Evolutionary conservation across 2,113 vertebrate genomes (phyloP).

Genomic region (Hydrolagus affinis): DNA sequence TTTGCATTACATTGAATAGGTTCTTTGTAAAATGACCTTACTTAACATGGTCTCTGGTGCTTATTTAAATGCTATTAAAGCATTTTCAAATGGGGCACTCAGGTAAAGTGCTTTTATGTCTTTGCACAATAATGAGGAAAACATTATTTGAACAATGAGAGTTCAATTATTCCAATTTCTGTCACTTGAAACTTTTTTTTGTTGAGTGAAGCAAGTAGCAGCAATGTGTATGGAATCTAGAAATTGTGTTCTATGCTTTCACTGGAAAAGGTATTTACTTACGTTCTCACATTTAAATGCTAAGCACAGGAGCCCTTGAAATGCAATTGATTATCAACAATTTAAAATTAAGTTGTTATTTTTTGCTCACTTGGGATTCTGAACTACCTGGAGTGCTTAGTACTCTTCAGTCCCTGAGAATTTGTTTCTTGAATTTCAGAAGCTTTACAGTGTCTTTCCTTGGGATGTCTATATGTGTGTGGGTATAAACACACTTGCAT

Average conservation of each 20-base stretch:
- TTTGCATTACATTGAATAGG: neutral
- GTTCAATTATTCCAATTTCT: constrained; percentile 23
- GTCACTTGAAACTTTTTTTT: neutral
- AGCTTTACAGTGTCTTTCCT: too few relatives aligned
- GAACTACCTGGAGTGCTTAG: too few relatives aligned
- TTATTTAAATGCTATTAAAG: neutral
- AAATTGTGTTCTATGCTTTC: neutral
- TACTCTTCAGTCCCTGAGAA: too few relatives aligned
- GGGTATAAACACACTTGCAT: too few relatives aligned
- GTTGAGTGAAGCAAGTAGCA: neutral
- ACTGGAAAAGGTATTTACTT: neutral
- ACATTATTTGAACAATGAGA: constrained; percentile 10
- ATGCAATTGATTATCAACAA: neutral
- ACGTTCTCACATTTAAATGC: neutral
- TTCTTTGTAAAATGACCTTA: neutral
- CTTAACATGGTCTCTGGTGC: neutral
- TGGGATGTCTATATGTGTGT: too few relatives aligned
- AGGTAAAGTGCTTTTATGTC: constrained; percentile 23
- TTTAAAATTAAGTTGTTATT: neutral
- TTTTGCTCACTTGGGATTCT: too few relatives aligned
- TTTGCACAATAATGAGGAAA: neutral
- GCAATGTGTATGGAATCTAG: neutral
- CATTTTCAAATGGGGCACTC: neutral
- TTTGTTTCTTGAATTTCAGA: too few relatives aligned
- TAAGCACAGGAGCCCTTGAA: neutral